These are phyloP conservation scores for Chaetura pelagica DNA, from an alignment of 2,113 vertebrate genomes.

Conservation along the genomic window DNA sequence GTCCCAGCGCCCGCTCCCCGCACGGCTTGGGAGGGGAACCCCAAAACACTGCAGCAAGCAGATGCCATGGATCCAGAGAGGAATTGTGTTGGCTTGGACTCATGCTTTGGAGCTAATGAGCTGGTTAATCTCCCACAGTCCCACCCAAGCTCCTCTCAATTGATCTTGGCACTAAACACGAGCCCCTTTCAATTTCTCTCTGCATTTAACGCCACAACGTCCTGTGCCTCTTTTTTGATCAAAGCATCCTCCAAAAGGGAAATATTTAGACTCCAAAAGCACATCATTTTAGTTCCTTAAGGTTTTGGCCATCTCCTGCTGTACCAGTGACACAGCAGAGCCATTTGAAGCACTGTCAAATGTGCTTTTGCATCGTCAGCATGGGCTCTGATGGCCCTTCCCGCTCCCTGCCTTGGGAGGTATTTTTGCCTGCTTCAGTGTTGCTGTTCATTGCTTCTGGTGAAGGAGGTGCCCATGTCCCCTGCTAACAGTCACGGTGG, in stretches of 20 bases:
- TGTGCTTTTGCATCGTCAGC: fast-evolving
- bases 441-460: slow-evolving; percentile 19
- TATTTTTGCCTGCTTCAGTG: slow-evolving; percentile 60
- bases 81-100: neutral
- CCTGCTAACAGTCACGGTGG: slow-evolving; percentile 12
- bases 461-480: neutral
- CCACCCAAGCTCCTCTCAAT: neutral
- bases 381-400: neutral
- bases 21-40: neutral
- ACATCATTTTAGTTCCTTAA: neutral
- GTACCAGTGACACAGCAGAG: neutral
- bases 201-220: neutral
- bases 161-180: neutral
- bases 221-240: neutral
- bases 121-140: fast-evolving
- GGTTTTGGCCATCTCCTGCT: neutral
- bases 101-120: neutral
- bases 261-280: neutral
- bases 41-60: slow-evolving; percentile 73
- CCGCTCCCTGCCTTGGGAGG: neutral
- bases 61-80: neutral
- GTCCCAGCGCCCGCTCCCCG: neutral
- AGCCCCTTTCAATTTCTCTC: neutral
- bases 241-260: neutral
- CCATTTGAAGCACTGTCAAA: neutral